These are phyloP conservation scores for Rhopalosiphum padi DNA, from an alignment of 1,140 invertebrate genomes.

Conservation along the genomic window DNA sequence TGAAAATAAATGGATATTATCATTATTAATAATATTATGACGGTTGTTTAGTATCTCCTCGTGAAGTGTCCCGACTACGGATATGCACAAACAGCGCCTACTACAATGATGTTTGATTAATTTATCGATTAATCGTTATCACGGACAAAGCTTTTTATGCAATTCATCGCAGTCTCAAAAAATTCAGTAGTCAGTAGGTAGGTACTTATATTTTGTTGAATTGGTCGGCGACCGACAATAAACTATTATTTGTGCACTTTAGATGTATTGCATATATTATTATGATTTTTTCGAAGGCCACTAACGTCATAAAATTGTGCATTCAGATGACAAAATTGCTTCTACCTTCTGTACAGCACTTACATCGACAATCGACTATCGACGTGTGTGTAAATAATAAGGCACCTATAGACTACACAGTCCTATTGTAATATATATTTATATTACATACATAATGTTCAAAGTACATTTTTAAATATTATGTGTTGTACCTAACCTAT, in stretches of 20 bases:
- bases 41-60: neutral
- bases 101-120: neutral
- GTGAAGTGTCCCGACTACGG: neutral
- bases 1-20: too few relatives aligned
- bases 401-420: too few relatives aligned
- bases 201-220: neutral
- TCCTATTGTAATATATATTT: neutral
- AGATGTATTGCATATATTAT: neutral
- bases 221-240: neutral
- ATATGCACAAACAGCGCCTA: neutral
- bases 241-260: neutral
- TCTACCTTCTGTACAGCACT: neutral
- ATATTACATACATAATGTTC: neutral
- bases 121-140: neutral
- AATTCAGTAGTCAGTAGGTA: neutral
- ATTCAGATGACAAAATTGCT: neutral
- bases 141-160: neutral
- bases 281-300: neutral
- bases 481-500: neutral
- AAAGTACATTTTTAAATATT: neutral
- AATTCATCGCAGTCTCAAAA: neutral
- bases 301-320: neutral
- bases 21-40: neutral
- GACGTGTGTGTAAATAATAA: too few relatives aligned
- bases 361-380: too few relatives aligned